Evolutionary conservation across 2,888 invertebrate genomes (phyloP).

Genomic region (Lepidochrysops patricia): DNA sequence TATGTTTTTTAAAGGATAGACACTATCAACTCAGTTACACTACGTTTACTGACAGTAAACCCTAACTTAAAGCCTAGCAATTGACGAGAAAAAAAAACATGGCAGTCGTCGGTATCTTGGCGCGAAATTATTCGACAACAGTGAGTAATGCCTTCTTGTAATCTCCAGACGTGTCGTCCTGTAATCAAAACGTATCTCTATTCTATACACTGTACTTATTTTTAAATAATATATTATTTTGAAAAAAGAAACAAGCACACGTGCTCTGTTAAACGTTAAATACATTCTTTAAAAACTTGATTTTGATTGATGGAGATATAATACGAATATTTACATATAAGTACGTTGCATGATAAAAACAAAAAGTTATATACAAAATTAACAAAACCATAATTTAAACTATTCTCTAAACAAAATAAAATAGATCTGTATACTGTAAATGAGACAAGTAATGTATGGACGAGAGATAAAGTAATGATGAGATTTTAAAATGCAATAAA

Average conservation of each 20-base stretch:
- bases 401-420: not conserved
- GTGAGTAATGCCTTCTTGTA: slow-evolving; percentile 93
- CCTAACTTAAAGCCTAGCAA: slow-evolving; percentile 46
- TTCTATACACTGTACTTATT: slow-evolving; percentile 39
- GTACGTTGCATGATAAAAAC: too few relatives aligned
- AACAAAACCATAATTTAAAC: not conserved
- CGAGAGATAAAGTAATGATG: not conserved
- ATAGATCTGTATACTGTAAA: slow-evolving; percentile 8
- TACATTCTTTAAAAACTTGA: not conserved
- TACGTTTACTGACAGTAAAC: slow-evolving; percentile 12
- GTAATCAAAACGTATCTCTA: slow-evolving; percentile 71
- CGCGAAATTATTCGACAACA: slow-evolving; percentile 78
- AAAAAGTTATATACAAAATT: slow-evolving; percentile 2
- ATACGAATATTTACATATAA: not conserved
- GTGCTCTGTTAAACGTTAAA: not conserved
- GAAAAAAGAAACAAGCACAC: not conserved
- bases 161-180: slow-evolving; percentile 95
- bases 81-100: slow-evolving; percentile 59
- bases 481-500: not conserved
- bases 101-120: slow-evolving; percentile 37
- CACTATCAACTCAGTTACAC: not conserved
- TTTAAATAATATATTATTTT: not conserved
- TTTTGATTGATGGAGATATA: not conserved
- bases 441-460: too few relatives aligned
- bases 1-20: too few relatives aligned